Evolutionary conservation across 2,888 invertebrate genomes (phyloP).

Genomic region (Galerucella pusilla): DNA sequence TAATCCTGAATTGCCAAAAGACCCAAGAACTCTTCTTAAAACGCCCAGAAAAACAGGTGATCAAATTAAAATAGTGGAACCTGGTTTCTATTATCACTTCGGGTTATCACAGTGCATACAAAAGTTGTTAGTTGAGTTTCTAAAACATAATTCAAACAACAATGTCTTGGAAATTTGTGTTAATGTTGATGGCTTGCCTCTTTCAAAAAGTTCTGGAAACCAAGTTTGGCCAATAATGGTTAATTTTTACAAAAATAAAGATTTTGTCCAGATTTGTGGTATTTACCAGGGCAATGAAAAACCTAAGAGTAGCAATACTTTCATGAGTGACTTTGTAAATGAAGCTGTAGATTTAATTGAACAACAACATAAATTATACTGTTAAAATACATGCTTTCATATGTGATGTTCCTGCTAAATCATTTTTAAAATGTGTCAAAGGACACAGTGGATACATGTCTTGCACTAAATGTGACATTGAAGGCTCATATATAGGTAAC

Average conservation of each 20-base stretch:
- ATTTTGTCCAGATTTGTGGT: slow-evolving; percentile 15
- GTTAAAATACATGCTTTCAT: too few relatives aligned
- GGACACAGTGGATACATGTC: neutral
- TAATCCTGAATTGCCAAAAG: too few relatives aligned
- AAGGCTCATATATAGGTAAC: too few relatives aligned
- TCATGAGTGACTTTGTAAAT: neutral
- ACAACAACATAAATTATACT: too few relatives aligned
- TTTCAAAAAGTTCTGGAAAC: slow-evolving; percentile 12
- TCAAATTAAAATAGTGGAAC: slow-evolving; percentile 4
- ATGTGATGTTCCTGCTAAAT: too few relatives aligned
- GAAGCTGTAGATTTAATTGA: neutral
- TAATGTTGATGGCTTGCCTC: slow-evolving; percentile 4
- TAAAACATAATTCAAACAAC: neutral
- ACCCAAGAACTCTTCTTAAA: too few relatives aligned
- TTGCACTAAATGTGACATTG: slow-evolving; percentile 1
- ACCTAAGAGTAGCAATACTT: neutral
- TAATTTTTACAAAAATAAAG: neutral
- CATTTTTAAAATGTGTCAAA: neutral
- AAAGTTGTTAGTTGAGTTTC: too few relatives aligned
- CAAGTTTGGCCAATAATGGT: slow-evolving; percentile 17
- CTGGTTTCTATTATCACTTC: neutral
- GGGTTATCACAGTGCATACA: too few relatives aligned
- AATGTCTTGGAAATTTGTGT: slow-evolving; percentile 17
- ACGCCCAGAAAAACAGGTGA: slow-evolving; percentile 2
- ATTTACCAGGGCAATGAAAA: neutral